Percentiles rank a stretch among this genome's conserved stretches.
Conservation (phyloP, 2,888 invertebrate species). For the Andrena hattorfiana region DNA sequence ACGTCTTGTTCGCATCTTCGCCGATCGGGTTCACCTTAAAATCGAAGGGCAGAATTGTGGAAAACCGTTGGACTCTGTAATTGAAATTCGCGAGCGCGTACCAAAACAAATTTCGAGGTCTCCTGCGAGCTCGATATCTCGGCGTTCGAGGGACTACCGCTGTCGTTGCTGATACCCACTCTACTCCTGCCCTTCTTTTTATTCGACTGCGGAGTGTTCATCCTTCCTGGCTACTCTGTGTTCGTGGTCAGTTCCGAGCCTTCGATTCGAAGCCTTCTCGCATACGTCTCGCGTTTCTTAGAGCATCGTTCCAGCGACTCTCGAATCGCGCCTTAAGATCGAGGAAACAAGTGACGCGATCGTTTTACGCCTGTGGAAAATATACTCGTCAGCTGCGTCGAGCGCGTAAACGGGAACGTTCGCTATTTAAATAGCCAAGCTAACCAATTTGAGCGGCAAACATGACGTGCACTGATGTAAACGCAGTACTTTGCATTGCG, state of each 20-base stretch:
- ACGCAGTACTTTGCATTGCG: slow-evolving; percentile 9
- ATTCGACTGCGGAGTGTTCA: slow-evolving; percentile 81
- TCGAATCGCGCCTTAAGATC: neutral
- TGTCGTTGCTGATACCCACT: slow-evolving; percentile 76
- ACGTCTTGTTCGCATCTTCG: slow-evolving; percentile 83
- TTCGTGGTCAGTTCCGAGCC: slow-evolving; percentile 3
- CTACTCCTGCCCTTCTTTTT: slow-evolving; percentile 82
- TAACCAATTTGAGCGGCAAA: slow-evolving; percentile 56
- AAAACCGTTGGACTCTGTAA: neutral
- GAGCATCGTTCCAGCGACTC: slow-evolving; percentile 15
- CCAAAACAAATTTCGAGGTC: slow-evolving; percentile 81
- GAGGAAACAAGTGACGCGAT: neutral
- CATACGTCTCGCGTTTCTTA: slow-evolving; percentile 24
- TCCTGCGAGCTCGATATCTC: slow-evolving; percentile 80
- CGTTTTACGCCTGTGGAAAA: slow-evolving; percentile 11
- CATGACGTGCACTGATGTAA: slow-evolving; percentile 19
- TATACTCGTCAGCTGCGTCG: slow-evolving; percentile 1
- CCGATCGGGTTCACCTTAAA: slow-evolving; percentile 78
- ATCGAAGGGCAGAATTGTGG: neutral
- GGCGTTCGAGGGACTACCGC: slow-evolving; percentile 67
- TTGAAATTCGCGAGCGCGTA: slow-evolving; percentile 56
- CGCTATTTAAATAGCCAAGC: slow-evolving; percentile 35
- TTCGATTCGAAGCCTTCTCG: slow-evolving; percentile 2
- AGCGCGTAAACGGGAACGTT: slow-evolving; percentile 18
- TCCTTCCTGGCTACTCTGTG: slow-evolving; percentile 41